A percentile compares a stretch with the other conserved stretches of the same genome.
Evolutionary conservation across 1,140 invertebrate species (phyloP).

Genomic region (Anthonomus grandis): DNA sequence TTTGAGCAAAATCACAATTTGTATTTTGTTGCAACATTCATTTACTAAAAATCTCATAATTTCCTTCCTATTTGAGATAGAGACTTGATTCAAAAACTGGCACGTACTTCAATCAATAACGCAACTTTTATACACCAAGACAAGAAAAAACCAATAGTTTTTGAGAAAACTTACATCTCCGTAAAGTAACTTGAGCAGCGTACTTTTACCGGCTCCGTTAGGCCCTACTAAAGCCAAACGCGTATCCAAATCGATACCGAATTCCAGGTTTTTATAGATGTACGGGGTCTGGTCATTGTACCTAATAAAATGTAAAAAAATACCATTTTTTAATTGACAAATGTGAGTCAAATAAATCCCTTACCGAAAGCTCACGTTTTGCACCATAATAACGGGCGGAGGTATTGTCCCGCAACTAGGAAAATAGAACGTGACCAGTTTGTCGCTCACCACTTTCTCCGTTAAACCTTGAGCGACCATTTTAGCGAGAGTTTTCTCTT

Average conservation of each 20-base stretch:
- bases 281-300: conserved; percentile 84
- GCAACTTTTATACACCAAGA: too few species aligned
- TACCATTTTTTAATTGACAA: neutral
- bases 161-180: conserved; percentile 85
- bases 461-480: conserved; percentile 98
- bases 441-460: conserved; percentile 75
- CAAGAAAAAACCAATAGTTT: neutral
- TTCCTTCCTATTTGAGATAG: too few species aligned
- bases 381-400: conserved; percentile 98
- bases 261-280: conserved; percentile 98
- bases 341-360: neutral
- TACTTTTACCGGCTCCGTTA: conserved; percentile 98
- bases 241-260: conserved; percentile 98
- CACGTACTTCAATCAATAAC: too few species aligned
- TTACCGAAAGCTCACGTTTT: conserved; percentile 89
- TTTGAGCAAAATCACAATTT: too few species aligned
- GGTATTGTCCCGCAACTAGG: conserved; percentile 95
- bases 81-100: too few species aligned
- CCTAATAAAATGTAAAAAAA: conserved; percentile 7
- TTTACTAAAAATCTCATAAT: too few species aligned
- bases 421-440: conserved; percentile 92
- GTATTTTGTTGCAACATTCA: too few species aligned
- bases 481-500: conserved; percentile 98
- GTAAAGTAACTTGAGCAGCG: conserved; percentile 91
- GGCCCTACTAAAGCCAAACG: conserved; percentile 96